Evolutionary conservation across 2,113 vertebrate genomes (phyloP).

Genomic region (Gadus chalcogrammus): DNA sequence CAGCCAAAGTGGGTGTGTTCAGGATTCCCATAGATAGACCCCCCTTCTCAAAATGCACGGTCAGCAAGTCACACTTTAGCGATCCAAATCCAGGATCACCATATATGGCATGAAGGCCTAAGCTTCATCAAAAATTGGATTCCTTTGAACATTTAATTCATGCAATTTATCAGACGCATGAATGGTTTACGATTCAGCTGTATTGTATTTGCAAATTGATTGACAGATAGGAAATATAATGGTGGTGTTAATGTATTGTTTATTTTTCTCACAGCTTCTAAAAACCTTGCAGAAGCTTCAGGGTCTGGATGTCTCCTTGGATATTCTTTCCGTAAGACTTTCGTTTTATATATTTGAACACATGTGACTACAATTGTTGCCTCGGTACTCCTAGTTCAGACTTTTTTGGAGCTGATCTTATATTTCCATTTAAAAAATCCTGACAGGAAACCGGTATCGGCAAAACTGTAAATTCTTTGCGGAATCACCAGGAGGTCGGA

Average conservation of each 20-base stretch:
- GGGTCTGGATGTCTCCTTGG: slow-evolving; percentile 78
- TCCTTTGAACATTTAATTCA: no score
- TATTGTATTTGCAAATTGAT: no score
- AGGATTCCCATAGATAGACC: slow-evolving; percentile 56
- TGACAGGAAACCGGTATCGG: slow-evolving; percentile 81
- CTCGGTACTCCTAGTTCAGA: not conserved
- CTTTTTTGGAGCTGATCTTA: not conserved
- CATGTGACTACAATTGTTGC: not conserved
- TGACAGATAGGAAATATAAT: no score
- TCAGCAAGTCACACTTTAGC: slow-evolving; percentile 62
- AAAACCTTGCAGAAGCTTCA: slow-evolving; percentile 76
- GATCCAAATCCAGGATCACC: slow-evolving; percentile 50
- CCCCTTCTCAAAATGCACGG: slow-evolving; percentile 57
- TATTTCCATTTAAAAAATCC: slow-evolving; percentile 1
- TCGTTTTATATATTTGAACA: not conserved
- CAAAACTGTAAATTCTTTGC: slow-evolving; percentile 77
- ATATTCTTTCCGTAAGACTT: slow-evolving; percentile 80
- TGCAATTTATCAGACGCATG: no score
- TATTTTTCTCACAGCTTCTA: slow-evolving; percentile 72
- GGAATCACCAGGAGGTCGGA: slow-evolving; percentile 74
- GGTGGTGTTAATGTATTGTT: not conserved
- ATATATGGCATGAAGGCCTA: slow-evolving; percentile 40
- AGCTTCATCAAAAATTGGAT: not conserved
- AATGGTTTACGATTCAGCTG: no score
- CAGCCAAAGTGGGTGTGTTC: slow-evolving; percentile 38